Evolutionary conservation across 2,888 invertebrate genomes (phyloP), one percentile per base, ranked within the genome.

Genomic region (Tachystola acroxantha): DNA sequence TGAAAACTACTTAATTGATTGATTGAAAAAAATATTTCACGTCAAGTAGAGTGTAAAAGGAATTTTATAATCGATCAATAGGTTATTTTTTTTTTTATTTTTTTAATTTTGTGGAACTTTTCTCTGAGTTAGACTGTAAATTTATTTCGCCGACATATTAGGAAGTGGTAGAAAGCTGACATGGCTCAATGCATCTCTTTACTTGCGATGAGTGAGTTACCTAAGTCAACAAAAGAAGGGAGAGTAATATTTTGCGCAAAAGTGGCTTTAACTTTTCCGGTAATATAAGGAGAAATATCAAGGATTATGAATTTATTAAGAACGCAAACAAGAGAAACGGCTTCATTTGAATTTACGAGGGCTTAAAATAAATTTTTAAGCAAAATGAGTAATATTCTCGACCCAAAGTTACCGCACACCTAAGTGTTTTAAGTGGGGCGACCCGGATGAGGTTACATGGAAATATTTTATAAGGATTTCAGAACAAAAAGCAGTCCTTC

Each of bases 351-450:
- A 40, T 40, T 40, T 33, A 29, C 6, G 29, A 34, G 27, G 20
- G 14, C n/a, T 30, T 10, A n/a, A 34, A 36, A 33, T 36, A 34
- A 24, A 36, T 30, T 31, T 36, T 31, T 37, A 10, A 43, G 22
- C 34, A 27, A 34, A 34, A 37, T 34, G 39, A 9, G 29, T 34
- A 36, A 36, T 33, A 14, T 33, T 36, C 37, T 24, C 19, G 7
- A 28, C 19, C 31, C n/a, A 34, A 37, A 42, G 32, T 37, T 34
- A 11, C 24, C 24, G 27, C 36, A 33, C 27, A 27, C 57, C 47
- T 55, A 58, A 71, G 58, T 57, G 54, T 59, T 53, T 60, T 68
- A 70, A 72, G 64, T 64, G 61, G 64, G 56, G 61, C 58, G 52
- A 60, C 64, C 65, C 65, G 59, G 53, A 58, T 52, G 59, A 55